Conservation (phyloP, 2,797 vertebrate species). For the Hipposideros larvatus region DNA sequence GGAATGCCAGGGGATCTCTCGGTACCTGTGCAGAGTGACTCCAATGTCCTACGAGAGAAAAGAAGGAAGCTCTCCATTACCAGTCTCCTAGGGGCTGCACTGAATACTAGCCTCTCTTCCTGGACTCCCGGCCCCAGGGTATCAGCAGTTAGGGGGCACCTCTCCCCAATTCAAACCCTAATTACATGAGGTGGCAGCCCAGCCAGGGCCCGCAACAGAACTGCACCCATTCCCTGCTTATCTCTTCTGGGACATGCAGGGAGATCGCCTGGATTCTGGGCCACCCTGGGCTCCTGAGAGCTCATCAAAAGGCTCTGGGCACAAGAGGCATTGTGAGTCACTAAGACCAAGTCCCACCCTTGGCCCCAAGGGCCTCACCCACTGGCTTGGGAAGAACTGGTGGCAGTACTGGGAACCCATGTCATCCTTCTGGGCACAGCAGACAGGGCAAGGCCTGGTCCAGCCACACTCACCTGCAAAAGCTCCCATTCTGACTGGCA, state of each 20-base stretch:
- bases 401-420: neutral
- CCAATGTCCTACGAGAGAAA: constrained; percentile 80
- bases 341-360: neutral
- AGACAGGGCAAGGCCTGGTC: neutral
- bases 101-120: neutral
- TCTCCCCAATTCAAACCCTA: neutral
- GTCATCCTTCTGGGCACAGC: neutral
- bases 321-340: neutral
- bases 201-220: neutral
- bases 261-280: neutral
- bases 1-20: neutral
- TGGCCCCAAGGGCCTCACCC: neutral
- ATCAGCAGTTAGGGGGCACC: neutral
- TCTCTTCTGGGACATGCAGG: neutral
- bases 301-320: neutral
- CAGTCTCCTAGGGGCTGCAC: neutral
- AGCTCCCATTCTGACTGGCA: constrained; percentile 71
- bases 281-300: neutral
- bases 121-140: neutral
- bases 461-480: constrained; percentile 61
- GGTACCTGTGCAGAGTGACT: constrained; percentile 76
- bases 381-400: neutral
- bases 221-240: neutral
- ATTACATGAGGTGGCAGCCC: neutral
- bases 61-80: constrained; percentile 23